Conservation (phyloP, 2,888 invertebrate genomes). For the Dolichopus griseipennis region DNA sequence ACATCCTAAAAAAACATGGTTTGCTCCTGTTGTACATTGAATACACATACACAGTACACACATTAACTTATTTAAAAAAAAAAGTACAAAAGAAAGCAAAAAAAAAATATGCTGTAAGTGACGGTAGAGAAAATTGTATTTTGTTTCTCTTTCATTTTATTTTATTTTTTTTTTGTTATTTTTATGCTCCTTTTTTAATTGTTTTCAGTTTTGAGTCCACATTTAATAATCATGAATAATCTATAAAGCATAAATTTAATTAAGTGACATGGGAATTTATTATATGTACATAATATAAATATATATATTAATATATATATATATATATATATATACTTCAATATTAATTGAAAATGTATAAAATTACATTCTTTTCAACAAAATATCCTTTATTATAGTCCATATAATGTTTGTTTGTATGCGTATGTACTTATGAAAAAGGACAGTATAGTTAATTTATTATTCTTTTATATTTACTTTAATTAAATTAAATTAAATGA, state of each 20-base stretch:
- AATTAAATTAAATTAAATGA: background rate
- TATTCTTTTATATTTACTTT: background rate
- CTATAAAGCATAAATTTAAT: constrained; percentile 6
- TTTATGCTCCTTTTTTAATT: background rate
- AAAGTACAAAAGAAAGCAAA: background rate
- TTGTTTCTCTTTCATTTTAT: background rate
- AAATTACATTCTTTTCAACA: too few species aligned
- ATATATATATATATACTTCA: background rate
- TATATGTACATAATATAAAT: background rate
- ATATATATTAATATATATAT: background rate
- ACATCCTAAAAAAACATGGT: background rate
- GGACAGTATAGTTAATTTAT: background rate
- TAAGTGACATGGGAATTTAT: constrained; percentile 6
- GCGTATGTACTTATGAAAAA: background rate
- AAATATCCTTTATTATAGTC: too few species aligned
- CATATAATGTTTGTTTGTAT: background rate
- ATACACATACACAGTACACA: background rate
- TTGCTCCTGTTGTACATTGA: background rate
- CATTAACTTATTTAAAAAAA: background rate
- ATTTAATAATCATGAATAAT: constrained; percentile 6
- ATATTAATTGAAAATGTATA: too few species aligned
- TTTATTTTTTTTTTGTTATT: background rate
- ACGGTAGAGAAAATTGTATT: background rate
- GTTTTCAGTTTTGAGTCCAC: background rate
- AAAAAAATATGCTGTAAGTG: background rate